Evolutionary conservation across 2,888 invertebrate species (phyloP), one percentile per base, ranked within the genome.

Genomic region (Fragum sueziense): DNA sequence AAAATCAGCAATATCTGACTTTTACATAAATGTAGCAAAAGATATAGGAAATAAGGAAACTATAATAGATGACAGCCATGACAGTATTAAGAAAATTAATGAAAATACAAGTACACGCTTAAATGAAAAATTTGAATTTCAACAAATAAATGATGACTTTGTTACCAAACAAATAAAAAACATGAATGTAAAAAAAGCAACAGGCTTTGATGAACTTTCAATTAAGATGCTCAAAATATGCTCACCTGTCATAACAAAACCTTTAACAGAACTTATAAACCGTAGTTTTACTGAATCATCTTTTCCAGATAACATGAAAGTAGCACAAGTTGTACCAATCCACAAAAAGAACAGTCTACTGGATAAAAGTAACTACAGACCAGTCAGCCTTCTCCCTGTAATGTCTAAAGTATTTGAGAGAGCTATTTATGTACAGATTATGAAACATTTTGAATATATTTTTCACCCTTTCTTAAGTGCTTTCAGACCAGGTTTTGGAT

Each of bases 401-500:
- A 57, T 54, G 31, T 71, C 71, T n/a, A n/a, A n/a, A n/a, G n/a
- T n/a, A 27, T 76, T 76, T 62, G 70, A 76, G 41, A 76, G 70
- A 70, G 65, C 62, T 41, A 37, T 70, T 2, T 37, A 62, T 54
- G 27, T 6, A 41, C 76, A 70, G 22, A 47, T 70, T 33, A 29
- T 70, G 33, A n/a, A 29, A 2, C 25, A 52, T 54, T 65, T 65
- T 71, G 17, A 75, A 25, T 20, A 6, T 20, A 2, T 20, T 47
- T 74, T 69, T 69, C 41, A 59, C 41, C 3, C 47, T 14, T 74
- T 33, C 27, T 17, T 71, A 52, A 65, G 57, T 54, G 71, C 67
- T 25, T 70, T 71, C 67, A 52, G 65, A 54, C 31, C 65, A 11
- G 71, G 54, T 1, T 67, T 41, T 71, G 65, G 76, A 2, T 76